Evolutionary conservation across 2,888 invertebrate species (phyloP), one percentile per base, ranked within the genome.

Genomic region (Dioctria rufipes): DNA sequence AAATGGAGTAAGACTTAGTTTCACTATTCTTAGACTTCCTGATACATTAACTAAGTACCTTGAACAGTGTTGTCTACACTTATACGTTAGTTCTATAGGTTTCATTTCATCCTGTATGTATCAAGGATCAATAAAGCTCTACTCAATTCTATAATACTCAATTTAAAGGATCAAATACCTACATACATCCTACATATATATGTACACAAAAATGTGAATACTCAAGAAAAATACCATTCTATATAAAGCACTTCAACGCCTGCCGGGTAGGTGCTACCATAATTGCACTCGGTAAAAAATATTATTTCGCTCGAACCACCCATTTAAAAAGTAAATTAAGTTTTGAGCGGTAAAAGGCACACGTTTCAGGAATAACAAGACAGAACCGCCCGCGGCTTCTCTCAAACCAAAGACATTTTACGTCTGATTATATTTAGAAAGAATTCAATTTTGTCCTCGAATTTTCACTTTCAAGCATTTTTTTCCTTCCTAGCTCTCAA

Each of bases 391-490:
- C 42, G 9, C 25, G 75, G 61, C 61, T 46, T 43, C 43, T 39
- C 75, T 43, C 61, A 40, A 25, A 37, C 9, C 9, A 4, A 40
- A 40, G 65, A 37, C 40, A 9, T 65, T 65, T 65, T 65, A 6
- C 65, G 65, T 40, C 60, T 75, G 75, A 75, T 75, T 75, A 75
- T 75, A 75, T 75, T 75, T 75, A 40, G 46, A 13, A 60, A 39
- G 61, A 75, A 75, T 75, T 75, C 75, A 75, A 75, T 75, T 75
- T 75, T 60, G 75, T 54, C n/a, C 61, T 42, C 60, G 43, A 75
- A 75, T 60, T 75, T 61, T 75, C 60, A 75, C 75, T 60, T 75
- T 75, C 11, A 43, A 25, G 42, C 40, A 43, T 61, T 75, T 60
- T 73, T 54, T 42, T 73, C 37, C 39, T 73, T 43, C 60, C 61